These are phyloP conservation scores for Rhodophaea formosa DNA, from an alignment of 2,888 invertebrate species.

Conservation along the genomic window DNA sequence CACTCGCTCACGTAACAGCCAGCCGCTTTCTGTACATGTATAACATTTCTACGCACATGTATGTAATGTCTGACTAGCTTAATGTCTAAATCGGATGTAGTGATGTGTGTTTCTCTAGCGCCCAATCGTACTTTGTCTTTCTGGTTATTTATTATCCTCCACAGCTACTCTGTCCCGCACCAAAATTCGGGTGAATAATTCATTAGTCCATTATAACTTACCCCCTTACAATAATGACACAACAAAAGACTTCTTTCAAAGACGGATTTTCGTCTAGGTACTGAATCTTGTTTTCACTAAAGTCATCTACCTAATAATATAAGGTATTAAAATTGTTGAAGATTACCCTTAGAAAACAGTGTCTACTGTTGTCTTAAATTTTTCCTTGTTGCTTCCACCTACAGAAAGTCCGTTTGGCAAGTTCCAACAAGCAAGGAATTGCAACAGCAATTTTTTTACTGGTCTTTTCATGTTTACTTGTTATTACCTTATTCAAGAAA, in stretches of 20 bases:
- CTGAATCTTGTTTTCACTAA: no score
- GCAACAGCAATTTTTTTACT: not conserved
- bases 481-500: no score
- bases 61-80: constrained; percentile 21
- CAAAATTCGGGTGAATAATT: no score
- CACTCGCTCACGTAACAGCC: constrained; percentile 74
- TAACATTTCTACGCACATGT: constrained; percentile 35
- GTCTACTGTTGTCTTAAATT: not conserved
- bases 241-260: no score
- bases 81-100: constrained; percentile 10
- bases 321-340: no score
- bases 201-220: no score
- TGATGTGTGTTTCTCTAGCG: not conserved
- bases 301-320: no score
- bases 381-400: not conserved
- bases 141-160: not conserved
- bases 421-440: not conserved
- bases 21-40: constrained; percentile 64
- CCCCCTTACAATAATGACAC: no score
- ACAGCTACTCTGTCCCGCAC: not conserved
- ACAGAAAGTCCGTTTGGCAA: not conserved
- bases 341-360: no score
- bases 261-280: no score
- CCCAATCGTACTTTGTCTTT: not conserved
- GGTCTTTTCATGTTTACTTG: not conserved